Conservation (phyloP, 2,113 vertebrate species). For the Conger conger region DNA sequence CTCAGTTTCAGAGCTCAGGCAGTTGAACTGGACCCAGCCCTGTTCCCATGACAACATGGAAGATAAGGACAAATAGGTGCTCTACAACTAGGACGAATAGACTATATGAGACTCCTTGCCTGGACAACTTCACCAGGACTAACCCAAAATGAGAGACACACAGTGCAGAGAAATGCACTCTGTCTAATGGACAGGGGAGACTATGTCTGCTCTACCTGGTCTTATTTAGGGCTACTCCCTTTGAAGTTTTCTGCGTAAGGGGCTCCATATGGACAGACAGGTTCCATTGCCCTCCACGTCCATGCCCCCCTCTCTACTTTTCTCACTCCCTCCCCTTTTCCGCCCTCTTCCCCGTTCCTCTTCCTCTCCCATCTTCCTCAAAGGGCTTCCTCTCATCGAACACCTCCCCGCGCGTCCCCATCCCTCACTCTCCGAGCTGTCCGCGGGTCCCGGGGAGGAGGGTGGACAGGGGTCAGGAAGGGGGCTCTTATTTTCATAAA, state of each 20-base stretch:
- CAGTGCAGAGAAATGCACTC: too few species aligned
- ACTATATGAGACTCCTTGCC: too few species aligned
- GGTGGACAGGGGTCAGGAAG: slow-evolving; percentile 3
- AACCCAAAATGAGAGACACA: too few species aligned
- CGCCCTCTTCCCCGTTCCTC: neutral
- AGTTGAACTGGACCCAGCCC: neutral
- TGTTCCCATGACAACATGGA: neutral
- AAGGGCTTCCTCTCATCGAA: too few species aligned
- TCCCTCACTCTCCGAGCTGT: neutral
- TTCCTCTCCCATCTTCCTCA: neutral
- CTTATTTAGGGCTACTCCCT: too few species aligned
- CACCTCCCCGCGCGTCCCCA: neutral
- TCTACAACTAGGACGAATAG: too few species aligned
- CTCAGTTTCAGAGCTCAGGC: neutral
- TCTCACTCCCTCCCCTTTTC: neutral
- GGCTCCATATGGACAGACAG: too few species aligned
- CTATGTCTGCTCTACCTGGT: too few species aligned
- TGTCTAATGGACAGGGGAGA: too few species aligned
- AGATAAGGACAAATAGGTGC: too few species aligned
- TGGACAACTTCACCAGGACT: too few species aligned
- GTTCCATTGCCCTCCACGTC: neutral
- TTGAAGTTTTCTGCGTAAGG: too few species aligned
- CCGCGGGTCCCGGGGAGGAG: neutral
- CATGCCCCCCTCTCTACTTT: neutral
- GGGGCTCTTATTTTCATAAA: neutral